Base-by-base conservation (phyloP, 2,888 invertebrate species). In the Rhogogaster chlorosoma region DNA sequence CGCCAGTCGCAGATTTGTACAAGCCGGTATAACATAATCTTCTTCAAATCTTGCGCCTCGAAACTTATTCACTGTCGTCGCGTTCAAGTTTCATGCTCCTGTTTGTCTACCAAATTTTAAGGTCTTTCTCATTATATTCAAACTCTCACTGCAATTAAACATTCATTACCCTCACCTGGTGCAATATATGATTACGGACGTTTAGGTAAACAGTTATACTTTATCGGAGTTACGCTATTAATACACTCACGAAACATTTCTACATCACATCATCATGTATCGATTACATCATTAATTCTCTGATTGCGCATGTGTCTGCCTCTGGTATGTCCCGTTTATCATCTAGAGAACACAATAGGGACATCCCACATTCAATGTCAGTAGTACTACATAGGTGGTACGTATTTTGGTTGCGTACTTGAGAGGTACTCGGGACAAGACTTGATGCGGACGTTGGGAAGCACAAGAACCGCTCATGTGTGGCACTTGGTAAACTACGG, bases 1-100 rank as follows among this genome's bases (percentile, higher is more conserved):
- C n/a, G 77, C 53, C 77, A 77, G 29, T 29, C 29, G 45, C 77
- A 77, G 77, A 77, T 77, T 75, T 45, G 15, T 53, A 67, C 32
- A 53, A 77, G 32, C 18, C 29, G n/a, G 77, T 77, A 77, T n/a
- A n/a, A n/a, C n/a, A 53, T 32, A 77, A 53, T 77, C 49, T n/a
- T 7, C 15, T 49, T 77, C 49, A 32, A 77, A 77, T 29, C 22
- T 77, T 18, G 49, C 45, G 49, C 5, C 77, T 77, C 15, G n/a
- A 53, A 45, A 49, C 77, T 77, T 53, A 53, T 38, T 49, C 6
- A 77, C 29, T 29, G 45, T 49, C 49, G 18, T 71, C 18, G 38
- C n/a, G 42, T 71, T 71, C 71, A 42, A 71, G n/a, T 71, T 71
- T 71, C 42, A 32, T 67, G 32, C 6, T 67, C 32, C 29, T 29